phyloP scores from a whole-genome alignment of 2,888 invertebrate species.

The Dryocosmus kuriphilus region DNA sequence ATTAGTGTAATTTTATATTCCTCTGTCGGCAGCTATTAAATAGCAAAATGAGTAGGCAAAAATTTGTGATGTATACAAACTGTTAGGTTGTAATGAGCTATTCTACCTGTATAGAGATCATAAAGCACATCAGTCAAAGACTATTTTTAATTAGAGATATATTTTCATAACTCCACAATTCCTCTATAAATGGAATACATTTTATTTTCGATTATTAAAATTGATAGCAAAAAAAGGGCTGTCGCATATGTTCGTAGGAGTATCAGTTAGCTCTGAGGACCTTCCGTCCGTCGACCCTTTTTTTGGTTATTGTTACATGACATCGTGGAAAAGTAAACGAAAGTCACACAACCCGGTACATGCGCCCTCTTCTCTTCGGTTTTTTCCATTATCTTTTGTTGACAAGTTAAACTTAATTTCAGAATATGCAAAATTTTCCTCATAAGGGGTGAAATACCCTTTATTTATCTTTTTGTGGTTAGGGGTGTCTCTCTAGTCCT shows the following conservation, averaged over 20 bases:
- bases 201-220: neutral
- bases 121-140: neutral
- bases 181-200: neutral
- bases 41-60: neutral
- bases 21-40: neutral
- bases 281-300: constrained; percentile 15
- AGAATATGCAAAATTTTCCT: constrained; percentile 25
- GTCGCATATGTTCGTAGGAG: neutral
- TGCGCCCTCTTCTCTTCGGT: neutral
- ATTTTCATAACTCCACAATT: neutral
- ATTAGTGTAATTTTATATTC: neutral
- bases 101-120: neutral
- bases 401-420: constrained; percentile 2
- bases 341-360: constrained; percentile 6
- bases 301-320: constrained; percentile 13
- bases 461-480: constrained; percentile 19
- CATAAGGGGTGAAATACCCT: neutral
- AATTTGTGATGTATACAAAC: neutral
- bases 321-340: constrained; percentile 3
- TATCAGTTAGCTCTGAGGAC: neutral
- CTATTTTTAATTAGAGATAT: neutral
- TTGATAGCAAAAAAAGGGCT: neutral
- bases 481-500: neutral
- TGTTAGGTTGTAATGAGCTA: neutral
- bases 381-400: constrained; percentile 9